Percentiles rank a stretch among this genome's conserved stretches.
Conservation (phyloP, 2,113 vertebrate genomes). For the Prunella himalayana region DNA sequence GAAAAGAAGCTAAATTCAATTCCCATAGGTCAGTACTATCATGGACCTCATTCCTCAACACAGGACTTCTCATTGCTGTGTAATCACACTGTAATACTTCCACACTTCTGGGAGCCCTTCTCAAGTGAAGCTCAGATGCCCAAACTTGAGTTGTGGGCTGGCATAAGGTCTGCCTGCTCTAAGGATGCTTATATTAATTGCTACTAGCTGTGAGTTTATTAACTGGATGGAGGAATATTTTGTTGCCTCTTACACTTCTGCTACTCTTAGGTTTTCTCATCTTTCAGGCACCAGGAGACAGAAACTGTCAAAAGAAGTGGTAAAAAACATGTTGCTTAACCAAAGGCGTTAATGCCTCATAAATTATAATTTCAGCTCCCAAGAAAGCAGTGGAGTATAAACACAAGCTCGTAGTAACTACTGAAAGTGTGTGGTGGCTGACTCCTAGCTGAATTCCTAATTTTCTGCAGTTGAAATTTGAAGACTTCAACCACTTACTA, state of each 20-base stretch:
- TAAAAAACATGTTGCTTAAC: background rate
- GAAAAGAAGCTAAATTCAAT: background rate
- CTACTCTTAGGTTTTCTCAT: background rate
- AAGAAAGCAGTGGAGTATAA: background rate
- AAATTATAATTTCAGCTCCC: background rate
- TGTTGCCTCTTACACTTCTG: background rate
- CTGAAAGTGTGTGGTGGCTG: background rate
- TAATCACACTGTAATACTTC: background rate
- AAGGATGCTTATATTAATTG: background rate
- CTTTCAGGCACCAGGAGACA: background rate
- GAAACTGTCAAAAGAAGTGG: background rate
- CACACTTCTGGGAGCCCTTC: background rate
- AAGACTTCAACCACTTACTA: background rate
- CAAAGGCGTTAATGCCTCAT: background rate
- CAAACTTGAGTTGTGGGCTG: background rate
- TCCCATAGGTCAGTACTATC: accelerated
- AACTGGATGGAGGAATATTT: background rate
- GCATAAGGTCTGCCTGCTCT: accelerated
- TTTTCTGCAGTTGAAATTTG: background rate
- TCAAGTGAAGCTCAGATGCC: background rate
- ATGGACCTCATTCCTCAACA: background rate
- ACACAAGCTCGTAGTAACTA: background rate
- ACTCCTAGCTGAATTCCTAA: background rate
- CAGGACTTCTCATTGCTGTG: background rate
- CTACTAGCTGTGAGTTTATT: background rate